A percentile compares a stretch with the other conserved stretches of the same genome.
Conservation (phyloP, 1,140 invertebrate genomes). For the Tigriopus japonicus region DNA sequence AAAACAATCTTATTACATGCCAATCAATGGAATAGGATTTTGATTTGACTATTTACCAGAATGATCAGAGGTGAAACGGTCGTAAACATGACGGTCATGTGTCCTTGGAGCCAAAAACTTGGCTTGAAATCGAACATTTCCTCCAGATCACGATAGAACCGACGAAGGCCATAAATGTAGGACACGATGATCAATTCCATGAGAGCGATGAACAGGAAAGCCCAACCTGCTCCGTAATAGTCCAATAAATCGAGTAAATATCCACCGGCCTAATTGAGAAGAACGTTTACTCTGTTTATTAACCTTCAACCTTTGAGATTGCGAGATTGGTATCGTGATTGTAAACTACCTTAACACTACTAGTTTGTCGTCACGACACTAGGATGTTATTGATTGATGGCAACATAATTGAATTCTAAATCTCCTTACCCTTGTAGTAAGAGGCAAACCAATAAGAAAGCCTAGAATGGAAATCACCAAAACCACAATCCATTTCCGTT, state of each 20-base stretch:
- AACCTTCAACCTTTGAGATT: too few relatives aligned
- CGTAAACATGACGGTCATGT: background rate
- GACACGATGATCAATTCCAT: conserved; percentile 53
- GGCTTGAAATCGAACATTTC: conserved; percentile 35
- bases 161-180: conserved; percentile 59
- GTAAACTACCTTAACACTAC: too few relatives aligned
- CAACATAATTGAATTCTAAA: too few relatives aligned
- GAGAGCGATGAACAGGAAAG: conserved; percentile 56
- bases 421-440: conserved; percentile 35
- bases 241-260: conserved; percentile 66
- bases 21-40: too few relatives aligned
- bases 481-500: conserved; percentile 36
- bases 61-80: background rate
- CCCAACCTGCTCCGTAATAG: conserved; percentile 65
- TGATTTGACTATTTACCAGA: background rate
- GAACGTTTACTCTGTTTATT: too few relatives aligned
- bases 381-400: too few relatives aligned
- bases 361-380: too few relatives aligned
- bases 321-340: too few relatives aligned
- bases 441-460: conserved; percentile 42
- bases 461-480: conserved; percentile 36
- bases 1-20: too few relatives aligned
- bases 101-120: background rate
- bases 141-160: conserved; percentile 53
- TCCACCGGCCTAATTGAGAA: conserved; percentile 34